Evolutionary conservation across 2,113 vertebrate genomes (phyloP).

Genomic region (Ceuthmochares aereus): DNA sequence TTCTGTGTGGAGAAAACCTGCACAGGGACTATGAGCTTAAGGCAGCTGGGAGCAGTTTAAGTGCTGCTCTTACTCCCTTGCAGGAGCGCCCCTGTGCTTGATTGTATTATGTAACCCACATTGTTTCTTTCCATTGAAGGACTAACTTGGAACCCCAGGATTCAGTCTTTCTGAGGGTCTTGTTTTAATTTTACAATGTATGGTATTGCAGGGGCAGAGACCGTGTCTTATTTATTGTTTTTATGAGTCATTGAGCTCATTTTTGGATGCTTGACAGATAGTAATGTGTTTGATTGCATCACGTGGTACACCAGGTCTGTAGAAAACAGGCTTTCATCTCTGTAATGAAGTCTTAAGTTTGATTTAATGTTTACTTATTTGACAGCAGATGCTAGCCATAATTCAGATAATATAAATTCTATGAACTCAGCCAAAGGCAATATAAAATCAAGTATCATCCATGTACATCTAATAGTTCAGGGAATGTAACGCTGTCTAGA

Average conservation of each 20-base stretch:
- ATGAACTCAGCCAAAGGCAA: conserved; percentile 72
- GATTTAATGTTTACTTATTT: conserved; percentile 61
- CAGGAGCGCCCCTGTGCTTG: neutral
- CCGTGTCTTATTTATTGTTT: neutral
- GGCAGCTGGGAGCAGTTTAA: neutral
- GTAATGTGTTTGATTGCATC: conserved; percentile 53
- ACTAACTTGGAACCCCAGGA: neutral
- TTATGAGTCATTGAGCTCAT: conserved; percentile 35
- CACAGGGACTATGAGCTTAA: neutral
- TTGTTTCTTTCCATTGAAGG: neutral
- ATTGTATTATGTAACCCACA: fast-evolving
- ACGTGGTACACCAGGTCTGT: conserved; percentile 24
- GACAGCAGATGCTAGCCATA: conserved; percentile 46
- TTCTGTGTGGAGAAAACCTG: neutral
- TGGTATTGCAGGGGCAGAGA: conserved; percentile 14
- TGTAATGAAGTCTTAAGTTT: conserved; percentile 35
- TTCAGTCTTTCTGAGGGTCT: neutral
- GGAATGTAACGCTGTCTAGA: conserved; percentile 72
- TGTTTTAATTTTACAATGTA: neutral
- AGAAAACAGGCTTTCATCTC: conserved; percentile 45
- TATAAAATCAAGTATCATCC: conserved; percentile 59
- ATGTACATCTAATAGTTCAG: conserved; percentile 67
- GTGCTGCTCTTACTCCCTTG: neutral
- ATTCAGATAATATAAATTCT: conserved; percentile 56
- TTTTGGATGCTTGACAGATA: conserved; percentile 47